Evolutionary conservation across 2,888 invertebrate species (phyloP).

Genomic region (Cheilosia scutellata): DNA sequence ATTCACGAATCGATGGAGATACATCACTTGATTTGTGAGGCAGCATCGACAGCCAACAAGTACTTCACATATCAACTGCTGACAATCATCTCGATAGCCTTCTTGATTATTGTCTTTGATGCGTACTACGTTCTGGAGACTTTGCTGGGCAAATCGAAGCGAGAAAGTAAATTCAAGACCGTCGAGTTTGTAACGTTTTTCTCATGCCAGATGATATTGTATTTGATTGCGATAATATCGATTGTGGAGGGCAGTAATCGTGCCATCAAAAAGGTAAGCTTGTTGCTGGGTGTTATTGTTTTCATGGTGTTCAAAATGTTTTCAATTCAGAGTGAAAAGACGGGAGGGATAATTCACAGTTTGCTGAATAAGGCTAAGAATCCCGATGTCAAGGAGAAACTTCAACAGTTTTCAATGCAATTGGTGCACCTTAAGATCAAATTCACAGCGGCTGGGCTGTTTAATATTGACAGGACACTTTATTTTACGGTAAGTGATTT

Average conservation of each 20-base stretch:
- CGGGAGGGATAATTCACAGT: slow-evolving; percentile 82
- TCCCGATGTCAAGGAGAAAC: slow-evolving; percentile 81
- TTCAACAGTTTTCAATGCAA: slow-evolving; percentile 83
- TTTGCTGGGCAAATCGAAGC: slow-evolving; percentile 81
- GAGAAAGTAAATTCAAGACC: slow-evolving; percentile 83
- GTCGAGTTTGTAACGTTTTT: slow-evolving; percentile 83
- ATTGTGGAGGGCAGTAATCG: slow-evolving; percentile 83
- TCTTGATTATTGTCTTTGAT: slow-evolving; percentile 84
- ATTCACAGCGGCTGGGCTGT: slow-evolving; percentile 84
- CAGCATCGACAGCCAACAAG: slow-evolving; percentile 83
- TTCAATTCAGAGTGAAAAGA: slow-evolving; percentile 81
- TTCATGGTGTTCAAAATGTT: not conserved
- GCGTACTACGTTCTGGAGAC: slow-evolving; percentile 84
- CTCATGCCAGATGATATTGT: slow-evolving; percentile 83
- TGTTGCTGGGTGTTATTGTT: not conserved
- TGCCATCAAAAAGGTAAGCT: slow-evolving; percentile 81
- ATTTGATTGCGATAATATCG: slow-evolving; percentile 83
- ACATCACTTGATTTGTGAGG: slow-evolving; percentile 83
- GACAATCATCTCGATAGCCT: slow-evolving; percentile 83
- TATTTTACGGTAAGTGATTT: slow-evolving; percentile 82
- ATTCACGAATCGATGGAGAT: slow-evolving; percentile 83
- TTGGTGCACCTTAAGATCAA: slow-evolving; percentile 83
- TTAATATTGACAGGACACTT: slow-evolving; percentile 83
- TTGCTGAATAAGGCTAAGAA: slow-evolving; percentile 81
- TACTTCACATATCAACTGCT: slow-evolving; percentile 83